Percentiles rank a stretch among this genome's conserved stretches.
Conservation (phyloP, 2,797 vertebrate species). For the Halcyon leucocephala region DNA sequence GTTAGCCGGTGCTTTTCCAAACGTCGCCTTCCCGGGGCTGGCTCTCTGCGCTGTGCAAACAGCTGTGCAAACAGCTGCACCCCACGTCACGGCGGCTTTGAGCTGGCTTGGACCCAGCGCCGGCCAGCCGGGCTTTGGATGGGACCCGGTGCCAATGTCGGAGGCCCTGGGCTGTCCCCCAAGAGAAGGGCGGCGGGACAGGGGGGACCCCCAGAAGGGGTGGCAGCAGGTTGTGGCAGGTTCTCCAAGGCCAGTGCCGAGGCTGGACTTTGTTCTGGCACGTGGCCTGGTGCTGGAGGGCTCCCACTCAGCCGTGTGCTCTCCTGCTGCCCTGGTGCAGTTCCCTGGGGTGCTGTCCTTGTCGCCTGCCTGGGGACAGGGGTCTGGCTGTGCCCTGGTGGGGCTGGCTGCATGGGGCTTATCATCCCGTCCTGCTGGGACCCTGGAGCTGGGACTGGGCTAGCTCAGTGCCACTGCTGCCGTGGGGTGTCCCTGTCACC, state of each 20-base stretch:
- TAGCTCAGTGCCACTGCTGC: background rate
- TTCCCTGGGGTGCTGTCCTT: background rate
- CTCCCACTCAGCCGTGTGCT: background rate
- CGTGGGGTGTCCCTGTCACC: background rate
- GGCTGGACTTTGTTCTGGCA: background rate
- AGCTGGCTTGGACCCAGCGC: background rate
- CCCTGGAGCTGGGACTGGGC: background rate
- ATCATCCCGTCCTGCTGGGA: background rate
- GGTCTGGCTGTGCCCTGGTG: background rate
- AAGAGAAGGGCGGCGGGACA: fast-evolving
- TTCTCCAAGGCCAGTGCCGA: fast-evolving
- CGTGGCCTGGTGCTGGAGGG: background rate
- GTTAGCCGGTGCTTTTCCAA: background rate
- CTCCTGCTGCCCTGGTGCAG: fast-evolving
- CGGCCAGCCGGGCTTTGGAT: fast-evolving
- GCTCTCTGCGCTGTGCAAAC: background rate
- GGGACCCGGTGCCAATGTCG: fast-evolving
- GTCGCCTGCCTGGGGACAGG: background rate
- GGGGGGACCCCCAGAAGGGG: fast-evolving
- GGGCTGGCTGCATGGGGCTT: fast-evolving
- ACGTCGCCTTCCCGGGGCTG: background rate
- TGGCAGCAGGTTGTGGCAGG: background rate
- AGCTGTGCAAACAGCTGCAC: constrained; percentile 39
- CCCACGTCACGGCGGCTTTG: fast-evolving
- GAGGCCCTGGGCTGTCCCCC: background rate